Conservation (phyloP, 2,797 vertebrate species). For the Linurgus olivaceus region DNA sequence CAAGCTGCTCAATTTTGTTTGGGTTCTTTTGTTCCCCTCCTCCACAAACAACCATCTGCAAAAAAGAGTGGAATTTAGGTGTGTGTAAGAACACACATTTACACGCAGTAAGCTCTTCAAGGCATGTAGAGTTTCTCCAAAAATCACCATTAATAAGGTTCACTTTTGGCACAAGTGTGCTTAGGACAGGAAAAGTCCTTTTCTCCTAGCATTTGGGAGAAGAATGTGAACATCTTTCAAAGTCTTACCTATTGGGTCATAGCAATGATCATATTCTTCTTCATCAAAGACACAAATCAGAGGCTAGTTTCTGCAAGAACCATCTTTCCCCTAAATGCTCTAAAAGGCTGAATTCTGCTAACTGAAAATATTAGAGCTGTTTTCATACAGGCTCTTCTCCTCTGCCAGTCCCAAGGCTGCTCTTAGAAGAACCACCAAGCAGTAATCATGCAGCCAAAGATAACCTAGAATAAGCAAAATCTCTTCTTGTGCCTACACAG, state of each 20-base stretch:
- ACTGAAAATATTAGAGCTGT: background rate
- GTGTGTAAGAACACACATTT: background rate
- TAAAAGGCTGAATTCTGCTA: background rate
- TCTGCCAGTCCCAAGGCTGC: background rate
- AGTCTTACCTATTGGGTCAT: background rate
- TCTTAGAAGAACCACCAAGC: background rate
- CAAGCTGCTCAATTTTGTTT: conserved; percentile 17
- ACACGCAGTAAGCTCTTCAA: background rate
- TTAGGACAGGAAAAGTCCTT: background rate
- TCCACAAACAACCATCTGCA: background rate
- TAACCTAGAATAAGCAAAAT: background rate
- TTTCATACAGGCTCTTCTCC: background rate
- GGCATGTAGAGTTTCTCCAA: background rate
- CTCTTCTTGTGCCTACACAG: background rate
- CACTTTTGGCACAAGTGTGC: background rate
- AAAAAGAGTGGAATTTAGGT: background rate
- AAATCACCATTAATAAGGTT: background rate
- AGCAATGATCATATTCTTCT: background rate
- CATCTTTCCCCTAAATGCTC: background rate
- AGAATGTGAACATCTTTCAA: background rate
- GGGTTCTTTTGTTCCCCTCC: background rate
- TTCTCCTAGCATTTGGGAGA: background rate
- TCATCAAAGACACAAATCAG: background rate
- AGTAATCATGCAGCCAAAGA: background rate
- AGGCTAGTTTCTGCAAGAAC: background rate